Base-by-base conservation (phyloP, 2,888 invertebrate species). In the Linyphia triangularis region DNA sequence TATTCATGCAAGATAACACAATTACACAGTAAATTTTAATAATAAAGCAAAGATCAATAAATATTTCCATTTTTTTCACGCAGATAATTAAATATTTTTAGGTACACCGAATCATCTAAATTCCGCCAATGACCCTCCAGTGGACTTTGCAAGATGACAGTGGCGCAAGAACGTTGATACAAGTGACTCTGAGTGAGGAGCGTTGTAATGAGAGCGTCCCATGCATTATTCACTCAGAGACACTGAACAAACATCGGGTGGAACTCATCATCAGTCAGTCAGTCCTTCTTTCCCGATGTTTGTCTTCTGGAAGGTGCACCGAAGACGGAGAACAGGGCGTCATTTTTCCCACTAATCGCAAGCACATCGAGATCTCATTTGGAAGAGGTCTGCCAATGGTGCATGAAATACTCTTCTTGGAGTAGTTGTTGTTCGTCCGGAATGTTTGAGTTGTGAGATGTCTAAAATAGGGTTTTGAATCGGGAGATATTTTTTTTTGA, bases 191-290 rank as follows among this genome's bases (percentile, higher is more conserved):
- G 82, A 82, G 70, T 70, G 82, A 82, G 82, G 82, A 82, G 63
- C 59, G 72, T 13, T 70, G 77, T 65, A 30, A 40, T 73, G 75
- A n/a, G 57, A 57, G 78, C 57, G 59, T 72, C 73, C 83, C 65
- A 83, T 83, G 83, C 83, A 83, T 83, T 83, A 83, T 83, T 72
- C 83, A 83, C 28, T 43, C 40, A 37, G 73, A 43, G 63, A 72
- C 63, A 83, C 72, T 65, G 19, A 63, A 43, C 73, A 83, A 73
- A 83, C 83, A 83, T n/a, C 13, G 7, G 33, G 22, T 16, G 28
- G n/a, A n/a, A n/a, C n/a, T n/a, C n/a, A n/a, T 51, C 43, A 24
- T 33, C 57, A 65, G 57, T 33, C 69, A 19, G 69, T 69, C 69
- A 33, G 6, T 30, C 28, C 30, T 69, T 69, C 81, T 43, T 51